A percentile compares a stretch with the other conserved stretches of the same genome.
Evolutionary conservation across 2,888 invertebrate genomes (phyloP).

Genomic region (Drosophila aldrichi): DNA sequence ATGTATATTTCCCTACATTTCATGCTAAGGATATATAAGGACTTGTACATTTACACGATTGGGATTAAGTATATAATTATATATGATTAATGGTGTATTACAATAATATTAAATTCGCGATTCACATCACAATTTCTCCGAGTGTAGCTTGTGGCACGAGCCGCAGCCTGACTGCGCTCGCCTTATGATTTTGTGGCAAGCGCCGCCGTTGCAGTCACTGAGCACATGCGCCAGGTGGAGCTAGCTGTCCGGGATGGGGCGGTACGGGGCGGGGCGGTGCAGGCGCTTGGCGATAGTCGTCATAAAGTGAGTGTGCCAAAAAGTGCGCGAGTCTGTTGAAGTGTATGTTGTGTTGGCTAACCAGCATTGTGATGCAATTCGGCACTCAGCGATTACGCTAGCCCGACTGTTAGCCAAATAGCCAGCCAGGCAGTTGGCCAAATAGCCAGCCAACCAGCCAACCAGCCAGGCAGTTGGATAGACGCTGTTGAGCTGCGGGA

Average conservation of each 20-base stretch:
- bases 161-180: conserved; percentile 19
- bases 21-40: too few relatives aligned
- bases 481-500: conserved; percentile 25
- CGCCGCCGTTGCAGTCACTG: conserved; percentile 55
- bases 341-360: conserved; percentile 48
- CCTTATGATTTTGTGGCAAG: conserved; percentile 44
- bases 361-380: conserved; percentile 67
- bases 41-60: too few relatives aligned
- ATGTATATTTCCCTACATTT: too few relatives aligned
- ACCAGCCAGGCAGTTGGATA: conserved; percentile 5
- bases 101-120: too few relatives aligned
- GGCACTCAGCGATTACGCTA: conserved; percentile 67
- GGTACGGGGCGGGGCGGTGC: conserved; percentile 13
- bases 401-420: conserved; percentile 37
- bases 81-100: too few relatives aligned
- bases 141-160: conserved; percentile 31
- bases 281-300: conserved; percentile 46
- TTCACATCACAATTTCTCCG: background rate
- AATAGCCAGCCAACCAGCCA: conserved; percentile 5
- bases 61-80: too few relatives aligned
- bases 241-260: conserved; percentile 12
- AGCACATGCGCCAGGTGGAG: conserved; percentile 30
- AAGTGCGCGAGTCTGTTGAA: conserved; percentile 15
- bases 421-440: conserved; percentile 24
- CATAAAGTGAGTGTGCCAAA: conserved; percentile 63